Percentiles rank a stretch among this genome's conserved stretches.
phyloP scores from a whole-genome alignment of 2,888 invertebrate species.

The Sinodicranocentrus sp. region DNA sequence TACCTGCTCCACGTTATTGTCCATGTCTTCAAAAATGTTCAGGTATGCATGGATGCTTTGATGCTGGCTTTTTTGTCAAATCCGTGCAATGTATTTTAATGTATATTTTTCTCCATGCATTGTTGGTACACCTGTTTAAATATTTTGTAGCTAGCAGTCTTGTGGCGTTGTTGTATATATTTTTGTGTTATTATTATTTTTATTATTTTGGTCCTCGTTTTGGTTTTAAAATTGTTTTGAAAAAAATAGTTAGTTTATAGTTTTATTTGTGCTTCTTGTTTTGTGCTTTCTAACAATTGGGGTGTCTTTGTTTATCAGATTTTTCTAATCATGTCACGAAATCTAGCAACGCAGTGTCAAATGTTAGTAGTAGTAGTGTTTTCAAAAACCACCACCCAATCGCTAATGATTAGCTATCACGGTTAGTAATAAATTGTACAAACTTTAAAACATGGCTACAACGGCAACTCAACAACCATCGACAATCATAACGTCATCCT shows the following conservation, averaged over 20 bases:
- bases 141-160: background rate
- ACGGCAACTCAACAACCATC: constrained; percentile 25
- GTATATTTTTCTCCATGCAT: constrained; percentile 17
- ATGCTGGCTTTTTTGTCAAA: background rate
- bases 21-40: background rate
- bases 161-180: constrained; percentile 8
- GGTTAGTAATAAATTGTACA: background rate
- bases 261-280: background rate
- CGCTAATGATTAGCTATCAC: background rate
- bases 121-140: constrained; percentile 19
- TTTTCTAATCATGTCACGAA: background rate
- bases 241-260: too few species aligned
- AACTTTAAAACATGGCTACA: constrained; percentile 34
- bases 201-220: constrained; percentile 14
- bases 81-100: too few species aligned
- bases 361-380: background rate
- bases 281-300: background rate
- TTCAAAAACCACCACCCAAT: background rate
- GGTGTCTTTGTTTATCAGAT: background rate
- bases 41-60: too few species aligned
- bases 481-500: constrained; percentile 38
- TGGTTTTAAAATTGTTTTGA: too few species aligned
- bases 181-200: background rate
- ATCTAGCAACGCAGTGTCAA: background rate
- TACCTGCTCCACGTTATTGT: constrained; percentile 7